These are phyloP conservation scores for Ochropleura leucogaster DNA, from an alignment of 2,888 invertebrate genomes.

Conservation along the genomic window DNA sequence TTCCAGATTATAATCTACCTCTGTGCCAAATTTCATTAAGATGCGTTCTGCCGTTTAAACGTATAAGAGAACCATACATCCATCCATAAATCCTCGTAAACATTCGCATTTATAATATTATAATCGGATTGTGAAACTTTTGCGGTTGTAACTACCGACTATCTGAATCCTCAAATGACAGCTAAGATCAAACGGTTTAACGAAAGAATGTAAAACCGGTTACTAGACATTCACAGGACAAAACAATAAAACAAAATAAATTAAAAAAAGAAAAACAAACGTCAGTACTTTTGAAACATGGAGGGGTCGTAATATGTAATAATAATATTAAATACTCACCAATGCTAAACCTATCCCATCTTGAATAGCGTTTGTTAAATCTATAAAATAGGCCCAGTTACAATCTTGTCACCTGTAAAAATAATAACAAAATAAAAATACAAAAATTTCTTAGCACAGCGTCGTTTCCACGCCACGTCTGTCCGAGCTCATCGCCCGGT, in stretches of 20 bases:
- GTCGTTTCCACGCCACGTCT: slow-evolving; percentile 40
- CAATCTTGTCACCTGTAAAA: neutral
- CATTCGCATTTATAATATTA: too few relatives aligned
- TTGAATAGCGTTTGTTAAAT: neutral
- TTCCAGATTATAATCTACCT: too few relatives aligned
- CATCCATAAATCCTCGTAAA: too few relatives aligned
- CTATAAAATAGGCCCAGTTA: neutral
- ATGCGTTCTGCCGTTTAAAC: too few relatives aligned
- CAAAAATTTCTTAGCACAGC: slow-evolving; percentile 2
- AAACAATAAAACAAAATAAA: too few relatives aligned
- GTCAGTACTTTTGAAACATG: neutral
- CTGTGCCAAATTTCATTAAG: too few relatives aligned
- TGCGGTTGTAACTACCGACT: neutral
- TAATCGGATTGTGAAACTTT: too few relatives aligned
- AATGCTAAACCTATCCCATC: neutral
- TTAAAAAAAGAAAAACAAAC: too few relatives aligned
- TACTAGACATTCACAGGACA: too few relatives aligned
- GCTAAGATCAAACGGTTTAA: neutral
- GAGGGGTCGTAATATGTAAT: neutral
- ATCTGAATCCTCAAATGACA: neutral
- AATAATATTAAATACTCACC: neutral
- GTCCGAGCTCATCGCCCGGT: slow-evolving; percentile 68
- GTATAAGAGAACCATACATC: too few relatives aligned
- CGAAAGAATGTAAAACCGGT: too few relatives aligned
- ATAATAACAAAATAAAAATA: neutral